A percentile compares a stretch with the other conserved stretches of the same genome.
These are phyloP conservation scores for Lasioglossum zephyrum DNA, from an alignment of 2,888 invertebrate genomes.

Conservation along the genomic window DNA sequence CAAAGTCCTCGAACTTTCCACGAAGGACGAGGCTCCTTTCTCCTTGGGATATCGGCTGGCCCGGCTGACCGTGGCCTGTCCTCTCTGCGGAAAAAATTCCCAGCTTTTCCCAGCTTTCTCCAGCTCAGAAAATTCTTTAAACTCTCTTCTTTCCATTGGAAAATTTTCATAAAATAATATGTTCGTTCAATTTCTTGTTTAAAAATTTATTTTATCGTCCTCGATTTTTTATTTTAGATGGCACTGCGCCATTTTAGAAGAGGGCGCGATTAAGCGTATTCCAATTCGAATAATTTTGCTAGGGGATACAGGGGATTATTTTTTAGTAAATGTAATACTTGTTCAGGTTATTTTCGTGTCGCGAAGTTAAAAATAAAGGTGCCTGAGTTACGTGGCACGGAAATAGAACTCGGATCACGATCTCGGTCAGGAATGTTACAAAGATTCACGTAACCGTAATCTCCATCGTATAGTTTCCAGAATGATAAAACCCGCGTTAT, in stretches of 20 bases:
- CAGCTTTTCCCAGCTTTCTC: neutral
- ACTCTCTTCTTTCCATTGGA: neutral
- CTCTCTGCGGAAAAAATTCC: neutral
- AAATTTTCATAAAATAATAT: neutral
- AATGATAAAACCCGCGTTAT: constrained; percentile 8
- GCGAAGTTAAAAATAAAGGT: neutral
- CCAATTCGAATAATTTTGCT: neutral
- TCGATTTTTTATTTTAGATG: neutral
- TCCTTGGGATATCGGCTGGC: constrained; percentile 29
- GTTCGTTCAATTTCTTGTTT: too few species aligned
- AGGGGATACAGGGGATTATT: neutral
- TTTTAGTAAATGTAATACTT: neutral
- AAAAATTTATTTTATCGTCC: neutral
- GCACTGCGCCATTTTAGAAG: neutral
- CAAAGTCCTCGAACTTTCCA: constrained; percentile 71
- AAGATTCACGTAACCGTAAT: neutral
- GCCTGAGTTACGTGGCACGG: neutral
- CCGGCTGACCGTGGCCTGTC: constrained; percentile 4
- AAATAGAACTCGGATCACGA: neutral
- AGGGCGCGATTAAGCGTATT: too few species aligned
- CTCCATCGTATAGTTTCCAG: neutral
- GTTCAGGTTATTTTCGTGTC: neutral
- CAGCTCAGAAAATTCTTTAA: neutral
- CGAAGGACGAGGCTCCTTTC: constrained; percentile 48
- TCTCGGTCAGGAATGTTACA: neutral